Evolutionary conservation across 2,113 vertebrate genomes (phyloP), one percentile per base, ranked within the genome.

Genomic region (Hyaena hyaena): DNA sequence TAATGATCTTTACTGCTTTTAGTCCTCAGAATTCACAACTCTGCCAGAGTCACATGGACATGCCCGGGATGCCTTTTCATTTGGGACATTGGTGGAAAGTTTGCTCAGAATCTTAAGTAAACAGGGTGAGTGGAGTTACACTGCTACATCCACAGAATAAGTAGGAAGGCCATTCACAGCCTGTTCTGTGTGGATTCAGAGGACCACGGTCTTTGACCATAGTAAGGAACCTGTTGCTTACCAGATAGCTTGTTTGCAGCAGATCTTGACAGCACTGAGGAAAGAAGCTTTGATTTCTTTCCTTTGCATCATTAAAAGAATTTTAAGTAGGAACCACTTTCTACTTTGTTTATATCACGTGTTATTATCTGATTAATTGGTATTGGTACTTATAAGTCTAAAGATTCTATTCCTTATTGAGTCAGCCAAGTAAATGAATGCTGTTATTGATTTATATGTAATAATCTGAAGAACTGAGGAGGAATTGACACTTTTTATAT

Each of bases 51-150:
- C 98, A 92, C 97, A 98, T 0, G 99, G 99, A 96, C 99, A 99
- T 0, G 99, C 99, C 0, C 99, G 99, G 85, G 99, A 99, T 39
- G 99, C 99, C 95, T 99, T 99, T 26, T 99, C 99, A 0, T 99
- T 99, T 85, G 99, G 99, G 85, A 98, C 98, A n/a, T 98, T 99
- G 98, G 99, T 99, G 93, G 99, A 99, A 97, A 98, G 98, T 15
- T 98, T 99, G 84, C 97, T 99, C 93, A 98, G 99, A 2, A 96
- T 99, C 89, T 98, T 99, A 48, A 98, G 96, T 26, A 99, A 98
- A 92, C 99, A 99, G 95, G 99, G 99, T 99, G 98, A 99, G 99
- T 98, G 35, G 77, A 68, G 12, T 83, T 23, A 10, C 1, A 21
- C 28, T 53, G 0, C 26, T 16, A 4, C 53, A 28, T 82, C 80